A percentile compares a stretch with the other conserved stretches of the same genome.
phyloP scores from a whole-genome alignment of 2,888 invertebrate species.

The Lingula anatina region DNA sequence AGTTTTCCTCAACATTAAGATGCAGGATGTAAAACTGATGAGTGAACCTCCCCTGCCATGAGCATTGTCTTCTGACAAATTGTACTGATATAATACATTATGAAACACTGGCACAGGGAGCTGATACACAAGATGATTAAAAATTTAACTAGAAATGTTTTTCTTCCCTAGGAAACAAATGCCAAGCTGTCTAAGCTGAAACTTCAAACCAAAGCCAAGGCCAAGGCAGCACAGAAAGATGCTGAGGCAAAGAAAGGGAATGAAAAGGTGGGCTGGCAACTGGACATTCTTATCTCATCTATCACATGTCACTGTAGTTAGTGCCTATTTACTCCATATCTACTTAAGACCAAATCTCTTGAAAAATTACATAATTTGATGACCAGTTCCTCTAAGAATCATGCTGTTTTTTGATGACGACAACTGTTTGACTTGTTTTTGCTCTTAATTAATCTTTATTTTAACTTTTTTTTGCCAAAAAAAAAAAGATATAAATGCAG shows the following conservation, averaged over 20 bases:
- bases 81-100: not conserved
- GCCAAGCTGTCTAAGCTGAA: conserved; percentile 48
- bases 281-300: too few species aligned
- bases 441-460: not conserved
- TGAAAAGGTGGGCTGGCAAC: too few species aligned
- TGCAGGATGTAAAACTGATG: too few species aligned
- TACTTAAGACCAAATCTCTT: not conserved
- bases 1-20: too few species aligned
- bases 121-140: not conserved
- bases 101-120: not conserved
- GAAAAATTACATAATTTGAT: not conserved
- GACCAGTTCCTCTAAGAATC: not conserved
- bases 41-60: too few species aligned
- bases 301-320: too few species aligned
- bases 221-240: conserved; percentile 35
- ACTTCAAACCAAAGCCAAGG: conserved; percentile 50
- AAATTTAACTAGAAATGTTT: not conserved
- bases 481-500: too few species aligned
- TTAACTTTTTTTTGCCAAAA: too few species aligned
- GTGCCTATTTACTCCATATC: too few species aligned
- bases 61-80: too few species aligned
- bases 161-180: conserved; percentile 36
- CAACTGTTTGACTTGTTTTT: not conserved
- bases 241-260: conserved; percentile 18
- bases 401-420: not conserved